These are phyloP conservation scores for Chelonia mydas DNA, from an alignment of 2,797 vertebrate species.

Conservation along the genomic window DNA sequence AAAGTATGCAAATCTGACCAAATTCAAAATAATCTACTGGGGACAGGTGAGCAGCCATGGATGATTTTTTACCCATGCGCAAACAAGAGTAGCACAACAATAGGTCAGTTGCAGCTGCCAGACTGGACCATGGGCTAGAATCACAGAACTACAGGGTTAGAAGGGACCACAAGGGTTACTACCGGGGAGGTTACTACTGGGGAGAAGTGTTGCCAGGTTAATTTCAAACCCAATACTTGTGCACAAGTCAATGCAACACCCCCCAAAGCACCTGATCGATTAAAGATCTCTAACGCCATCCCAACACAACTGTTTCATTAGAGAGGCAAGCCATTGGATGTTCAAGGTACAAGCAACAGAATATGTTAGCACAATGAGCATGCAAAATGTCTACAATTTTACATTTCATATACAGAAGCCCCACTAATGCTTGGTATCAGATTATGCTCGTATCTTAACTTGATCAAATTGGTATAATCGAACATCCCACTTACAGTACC, in stretches of 20 bases:
- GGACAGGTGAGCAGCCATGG: background rate
- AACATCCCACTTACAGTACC: background rate
- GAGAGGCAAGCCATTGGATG: background rate
- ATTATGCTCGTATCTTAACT: conserved; percentile 5
- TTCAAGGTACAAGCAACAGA: background rate
- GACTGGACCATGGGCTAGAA: background rate
- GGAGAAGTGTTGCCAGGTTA: background rate
- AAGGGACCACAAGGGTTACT: background rate
- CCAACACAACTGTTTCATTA: conserved; percentile 23
- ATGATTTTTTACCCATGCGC: conserved; percentile 1
- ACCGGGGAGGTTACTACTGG: background rate
- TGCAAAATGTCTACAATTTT: background rate
- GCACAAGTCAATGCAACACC: background rate
- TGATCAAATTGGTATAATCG: conserved; percentile 34
- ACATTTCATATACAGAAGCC: background rate
- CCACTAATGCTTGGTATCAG: background rate
- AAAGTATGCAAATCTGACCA: background rate
- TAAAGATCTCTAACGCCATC: conserved; percentile 18
- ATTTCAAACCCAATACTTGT: background rate
- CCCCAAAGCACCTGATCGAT: conserved; percentile 9
- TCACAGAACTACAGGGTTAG: background rate
- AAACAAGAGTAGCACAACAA: conserved; percentile 14
- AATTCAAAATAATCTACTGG: conserved; percentile 13
- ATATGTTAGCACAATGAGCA: background rate
- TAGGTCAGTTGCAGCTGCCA: background rate